Evolutionary conservation across 2,113 vertebrate genomes (phyloP).

Genomic region (Pedionomus torquatus): DNA sequence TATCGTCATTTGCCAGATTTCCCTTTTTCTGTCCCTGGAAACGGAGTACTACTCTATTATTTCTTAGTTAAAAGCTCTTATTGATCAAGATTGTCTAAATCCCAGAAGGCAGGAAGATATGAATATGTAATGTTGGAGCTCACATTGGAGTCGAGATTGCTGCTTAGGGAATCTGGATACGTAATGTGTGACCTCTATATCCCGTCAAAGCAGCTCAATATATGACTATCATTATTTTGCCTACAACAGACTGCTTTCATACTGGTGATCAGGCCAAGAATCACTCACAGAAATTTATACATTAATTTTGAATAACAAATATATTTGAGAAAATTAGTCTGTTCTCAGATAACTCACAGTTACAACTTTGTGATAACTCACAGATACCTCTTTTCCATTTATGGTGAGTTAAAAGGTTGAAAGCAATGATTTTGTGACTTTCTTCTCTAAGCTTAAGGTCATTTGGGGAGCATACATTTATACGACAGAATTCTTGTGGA

Average conservation of each 20-base stretch:
- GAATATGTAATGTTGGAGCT: neutral
- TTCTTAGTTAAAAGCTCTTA: constrained; percentile 35
- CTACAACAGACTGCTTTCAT: neutral
- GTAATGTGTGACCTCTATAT: neutral
- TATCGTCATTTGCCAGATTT: constrained; percentile 6
- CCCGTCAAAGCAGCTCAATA: neutral
- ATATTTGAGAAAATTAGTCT: constrained; percentile 19
- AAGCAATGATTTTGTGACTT: neutral
- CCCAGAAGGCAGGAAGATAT: constrained; percentile 14
- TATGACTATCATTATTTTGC: constrained; percentile 8
- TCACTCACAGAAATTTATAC: constrained; percentile 15
- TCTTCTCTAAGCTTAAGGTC: neutral
- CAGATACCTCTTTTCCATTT: neutral
- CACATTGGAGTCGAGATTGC: neutral
- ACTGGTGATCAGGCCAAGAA: neutral
- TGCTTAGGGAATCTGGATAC: neutral
- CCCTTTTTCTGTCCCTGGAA: neutral
- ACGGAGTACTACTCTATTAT: neutral
- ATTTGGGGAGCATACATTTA: neutral
- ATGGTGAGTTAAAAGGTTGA: neutral
- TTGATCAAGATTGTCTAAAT: neutral
- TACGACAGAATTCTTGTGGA: neutral
- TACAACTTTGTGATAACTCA: neutral
- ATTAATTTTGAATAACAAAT: constrained; percentile 44
- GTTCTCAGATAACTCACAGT: neutral